Evolutionary conservation across 2,797 vertebrate genomes (phyloP).

Genomic region (Naso thynnoides): DNA sequence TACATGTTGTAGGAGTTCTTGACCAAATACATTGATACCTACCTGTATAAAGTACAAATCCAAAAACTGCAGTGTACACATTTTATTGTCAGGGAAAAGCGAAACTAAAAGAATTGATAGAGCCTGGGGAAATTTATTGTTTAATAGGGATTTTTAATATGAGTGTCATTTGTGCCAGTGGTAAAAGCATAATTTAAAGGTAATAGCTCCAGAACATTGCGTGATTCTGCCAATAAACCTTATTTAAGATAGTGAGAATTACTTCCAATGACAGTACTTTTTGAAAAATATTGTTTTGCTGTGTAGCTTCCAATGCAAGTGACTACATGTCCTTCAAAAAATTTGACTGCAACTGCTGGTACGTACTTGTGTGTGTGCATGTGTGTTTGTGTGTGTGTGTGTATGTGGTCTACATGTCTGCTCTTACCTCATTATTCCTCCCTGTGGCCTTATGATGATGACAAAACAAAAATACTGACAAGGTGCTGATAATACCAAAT

Average conservation of each 20-base stretch:
- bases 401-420: constrained; percentile 21
- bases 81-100: neutral
- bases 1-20: neutral
- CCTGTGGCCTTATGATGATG: constrained; percentile 58
- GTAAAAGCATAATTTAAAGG: neutral
- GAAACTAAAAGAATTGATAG: too few species aligned
- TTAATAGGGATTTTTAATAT: neutral
- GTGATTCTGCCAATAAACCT: neutral
- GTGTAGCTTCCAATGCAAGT: neutral
- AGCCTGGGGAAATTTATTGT: too few species aligned
- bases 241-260: neutral
- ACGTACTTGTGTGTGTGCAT: neutral
- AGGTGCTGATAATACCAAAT: neutral
- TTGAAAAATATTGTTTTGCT: constrained; percentile 10
- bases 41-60: neutral
- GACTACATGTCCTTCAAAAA: constrained; percentile 3
- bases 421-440: constrained; percentile 44
- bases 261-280: neutral
- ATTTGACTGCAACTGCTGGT: neutral
- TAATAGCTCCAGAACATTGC: neutral
- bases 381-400: neutral
- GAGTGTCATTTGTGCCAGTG: neutral
- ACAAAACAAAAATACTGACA: constrained; percentile 24
- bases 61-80: neutral
- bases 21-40: neutral